Conservation (phyloP, 2,888 invertebrate genomes). For the Homarus gammarus region DNA sequence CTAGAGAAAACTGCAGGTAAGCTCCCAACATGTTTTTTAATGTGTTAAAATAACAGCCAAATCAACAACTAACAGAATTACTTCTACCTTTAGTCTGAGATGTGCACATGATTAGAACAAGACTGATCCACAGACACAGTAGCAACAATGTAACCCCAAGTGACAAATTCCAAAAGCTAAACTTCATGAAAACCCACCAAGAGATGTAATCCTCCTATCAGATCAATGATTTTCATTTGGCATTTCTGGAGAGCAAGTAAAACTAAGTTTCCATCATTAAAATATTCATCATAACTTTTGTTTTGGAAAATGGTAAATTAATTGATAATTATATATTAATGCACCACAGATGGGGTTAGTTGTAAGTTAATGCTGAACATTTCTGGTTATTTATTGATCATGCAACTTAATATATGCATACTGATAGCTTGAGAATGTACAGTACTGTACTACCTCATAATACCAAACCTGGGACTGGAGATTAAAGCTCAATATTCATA, state of each 20-base stretch:
- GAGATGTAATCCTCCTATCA: neutral
- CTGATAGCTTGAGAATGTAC: neutral
- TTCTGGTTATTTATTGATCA: neutral
- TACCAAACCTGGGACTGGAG: neutral
- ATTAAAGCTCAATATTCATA: too few species aligned
- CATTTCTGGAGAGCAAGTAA: neutral
- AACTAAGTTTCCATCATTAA: too few species aligned
- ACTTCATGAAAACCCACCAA: neutral
- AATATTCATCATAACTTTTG: neutral
- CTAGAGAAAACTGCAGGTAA: neutral
- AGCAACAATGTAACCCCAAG: neutral
- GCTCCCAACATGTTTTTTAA: constrained; percentile 1
- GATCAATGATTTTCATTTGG: neutral
- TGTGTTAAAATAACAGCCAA: neutral
- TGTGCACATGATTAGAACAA: constrained; percentile 1
- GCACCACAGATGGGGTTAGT: constrained; percentile 16
- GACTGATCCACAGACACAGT: neutral
- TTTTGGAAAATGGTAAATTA: too few species aligned
- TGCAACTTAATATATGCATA: constrained; percentile 24
- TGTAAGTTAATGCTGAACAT: constrained; percentile 5
- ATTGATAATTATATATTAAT: neutral
- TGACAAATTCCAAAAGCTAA: neutral
- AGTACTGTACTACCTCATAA: neutral
- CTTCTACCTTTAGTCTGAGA: neutral
- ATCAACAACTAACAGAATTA: neutral